Base-by-base conservation (phyloP, 2,113 vertebrate genomes). In the Formicarius rufipectus region DNA sequence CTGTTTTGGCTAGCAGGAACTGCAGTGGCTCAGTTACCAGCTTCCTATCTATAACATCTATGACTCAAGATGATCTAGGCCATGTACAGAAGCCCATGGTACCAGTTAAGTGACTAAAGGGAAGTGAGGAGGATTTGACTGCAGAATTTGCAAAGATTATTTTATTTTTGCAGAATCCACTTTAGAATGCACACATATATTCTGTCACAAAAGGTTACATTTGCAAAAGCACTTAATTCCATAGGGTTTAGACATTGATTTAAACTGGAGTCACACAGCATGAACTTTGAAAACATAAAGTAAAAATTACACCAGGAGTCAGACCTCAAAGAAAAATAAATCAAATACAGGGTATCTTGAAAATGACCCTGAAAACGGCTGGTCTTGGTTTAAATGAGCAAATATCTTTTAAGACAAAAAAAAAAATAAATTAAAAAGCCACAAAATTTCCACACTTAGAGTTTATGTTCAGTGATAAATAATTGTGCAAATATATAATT, bases 201-300 rank as follows among this genome's bases (percentile, higher is more conserved):
- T 81, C n/a, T 73, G 55, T 58, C 50, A 40, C 37, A 87, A 90
- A 90, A 94, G 73, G 60, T 69, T 92, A 78, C 4, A 49, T 75
- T 93, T 84, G 87, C 19, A 82, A 69, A 95, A 95, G 69, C 53
- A 31, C 28, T 86, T 47, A 50, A 96, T 91, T 96, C 89, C 40
- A 2, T 50, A 37, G 84, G 66, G 80, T 64, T 92, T 92, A 78
- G 73, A 14, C 95, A 87, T 78, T 89, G 76, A 92, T 95, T 91
- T 89, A 91, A 47, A 45, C 56, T 89, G 64, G 42, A 94, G 44
- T 30, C 69, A 35, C 60, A 58, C 31, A 73, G 53, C 37, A 24
- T 66, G 89, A 84, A 89, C 73, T 75, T 82, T 73, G 77, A 94
- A 87, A 96, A 87, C 73, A 82, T 16, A 76, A 59, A 53, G 58